A percentile compares a stretch with the other conserved stretches of the same genome.
phyloP scores from a whole-genome alignment of 2,113 vertebrate species.

The Salvator merianae region DNA sequence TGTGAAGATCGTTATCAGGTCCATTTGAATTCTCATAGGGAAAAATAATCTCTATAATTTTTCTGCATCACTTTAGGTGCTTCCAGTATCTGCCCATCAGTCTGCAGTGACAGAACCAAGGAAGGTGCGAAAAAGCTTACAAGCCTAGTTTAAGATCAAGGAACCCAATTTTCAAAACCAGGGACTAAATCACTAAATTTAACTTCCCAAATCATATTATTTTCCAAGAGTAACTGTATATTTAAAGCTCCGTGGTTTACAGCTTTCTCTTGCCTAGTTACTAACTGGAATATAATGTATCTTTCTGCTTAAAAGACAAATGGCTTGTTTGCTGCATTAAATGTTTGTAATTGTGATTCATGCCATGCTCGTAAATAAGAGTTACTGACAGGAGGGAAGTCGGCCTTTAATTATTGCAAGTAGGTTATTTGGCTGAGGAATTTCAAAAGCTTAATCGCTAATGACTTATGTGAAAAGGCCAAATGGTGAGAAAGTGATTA shows the following conservation, averaged over 20 bases:
- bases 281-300: slow-evolving; percentile 32
- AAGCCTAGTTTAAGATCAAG: background rate
- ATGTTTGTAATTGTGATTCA: slow-evolving; percentile 1
- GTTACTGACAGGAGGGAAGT: slow-evolving; percentile 26
- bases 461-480: slow-evolving; percentile 36
- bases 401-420: slow-evolving; percentile 28
- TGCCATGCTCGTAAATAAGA: slow-evolving; percentile 23
- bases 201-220: background rate
- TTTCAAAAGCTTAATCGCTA: slow-evolving; percentile 17
- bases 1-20: background rate
- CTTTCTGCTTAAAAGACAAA: slow-evolving; percentile 32
- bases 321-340: slow-evolving; percentile 27
- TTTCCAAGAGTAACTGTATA: background rate
- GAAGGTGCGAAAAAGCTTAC: background rate
- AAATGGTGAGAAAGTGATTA: slow-evolving; percentile 40
- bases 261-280: background rate
- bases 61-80: background rate
- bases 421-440: slow-evolving; percentile 26
- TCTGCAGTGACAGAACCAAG: background rate
- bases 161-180: background rate
- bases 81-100: background rate
- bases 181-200: background rate
- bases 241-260: background rate
- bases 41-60: background rate
- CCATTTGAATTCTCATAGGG: background rate